These are phyloP conservation scores for Colistium nudipinnis DNA, from an alignment of 2,113 vertebrate genomes.

Conservation along the genomic window DNA sequence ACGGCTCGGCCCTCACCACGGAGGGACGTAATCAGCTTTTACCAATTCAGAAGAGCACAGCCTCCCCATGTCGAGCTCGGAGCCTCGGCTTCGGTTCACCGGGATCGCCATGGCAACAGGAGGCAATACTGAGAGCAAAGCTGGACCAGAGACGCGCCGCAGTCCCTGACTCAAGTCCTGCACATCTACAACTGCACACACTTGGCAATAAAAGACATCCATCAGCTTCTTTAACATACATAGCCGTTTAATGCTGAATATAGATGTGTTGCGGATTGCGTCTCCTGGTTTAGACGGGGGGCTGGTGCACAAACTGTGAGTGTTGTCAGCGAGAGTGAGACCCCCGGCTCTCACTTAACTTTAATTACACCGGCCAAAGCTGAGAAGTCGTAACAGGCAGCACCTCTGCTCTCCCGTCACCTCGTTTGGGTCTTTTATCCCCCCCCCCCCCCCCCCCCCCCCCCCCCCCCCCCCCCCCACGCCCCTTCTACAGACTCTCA, in stretches of 20 bases:
- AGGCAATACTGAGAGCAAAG: conserved; percentile 9
- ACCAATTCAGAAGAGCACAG: conserved; percentile 15
- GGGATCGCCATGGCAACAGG: conserved; percentile 46
- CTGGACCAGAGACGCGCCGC: too few species aligned
- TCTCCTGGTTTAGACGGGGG: too few species aligned
- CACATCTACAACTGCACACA: not conserved
- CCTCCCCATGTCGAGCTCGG: conserved; percentile 12
- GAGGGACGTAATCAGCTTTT: conserved; percentile 6
- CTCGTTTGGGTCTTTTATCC: conserved; percentile 51
- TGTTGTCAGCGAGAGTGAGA: conserved; percentile 43
- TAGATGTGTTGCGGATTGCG: not conserved
- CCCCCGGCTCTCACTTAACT: conserved; percentile 55
- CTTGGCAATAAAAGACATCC: not conserved
- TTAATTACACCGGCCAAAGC: conserved; percentile 62
- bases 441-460: too few species aligned
- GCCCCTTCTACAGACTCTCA: conserved; percentile 32
- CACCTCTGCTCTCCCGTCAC: conserved; percentile 31
- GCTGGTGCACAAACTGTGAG: conserved; percentile 21
- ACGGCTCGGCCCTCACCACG: conserved; percentile 13
- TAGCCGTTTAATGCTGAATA: not conserved
- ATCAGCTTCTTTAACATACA: not conserved
- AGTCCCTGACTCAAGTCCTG: not conserved
- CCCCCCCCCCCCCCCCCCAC: too few species aligned
- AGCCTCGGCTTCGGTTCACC: conserved; percentile 25
- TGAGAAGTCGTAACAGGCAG: conserved; percentile 35